Conservation (phyloP, 2,888 invertebrate genomes). For the Gastrophysa polygoni region DNA sequence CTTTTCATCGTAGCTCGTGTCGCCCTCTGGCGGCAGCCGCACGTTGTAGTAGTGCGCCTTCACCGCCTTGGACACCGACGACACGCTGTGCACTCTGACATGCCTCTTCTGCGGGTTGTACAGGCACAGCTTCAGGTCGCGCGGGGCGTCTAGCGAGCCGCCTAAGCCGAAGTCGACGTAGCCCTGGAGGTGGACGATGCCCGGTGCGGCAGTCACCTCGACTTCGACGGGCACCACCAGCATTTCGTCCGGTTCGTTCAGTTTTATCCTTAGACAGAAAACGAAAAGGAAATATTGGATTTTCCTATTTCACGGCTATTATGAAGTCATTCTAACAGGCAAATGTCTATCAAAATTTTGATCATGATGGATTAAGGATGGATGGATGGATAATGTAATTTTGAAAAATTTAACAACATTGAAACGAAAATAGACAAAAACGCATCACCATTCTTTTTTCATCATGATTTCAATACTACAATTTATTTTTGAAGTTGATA, state of each 20-base stretch:
- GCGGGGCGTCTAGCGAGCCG: conserved; percentile 71
- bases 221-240: conserved; percentile 85
- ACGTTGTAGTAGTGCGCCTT: conserved; percentile 70
- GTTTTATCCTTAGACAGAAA: conserved; percentile 64
- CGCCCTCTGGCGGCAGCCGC: conserved; percentile 69
- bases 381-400: too few relatives aligned
- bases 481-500: too few relatives aligned
- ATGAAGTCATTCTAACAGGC: too few relatives aligned
- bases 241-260: conserved; percentile 69
- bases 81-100: conserved; percentile 68
- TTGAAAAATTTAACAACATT: too few relatives aligned
- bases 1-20: conserved; percentile 56
- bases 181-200: conserved; percentile 78
- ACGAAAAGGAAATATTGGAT: too few relatives aligned
- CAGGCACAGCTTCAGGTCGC: conserved; percentile 65
- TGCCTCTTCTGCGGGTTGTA: conserved; percentile 70
- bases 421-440: too few relatives aligned
- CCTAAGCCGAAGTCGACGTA: conserved; percentile 84
- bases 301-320: too few relatives aligned
- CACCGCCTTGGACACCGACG: conserved; percentile 69
- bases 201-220: conserved; percentile 72
- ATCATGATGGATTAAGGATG: too few relatives aligned
- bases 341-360: too few relatives aligned
- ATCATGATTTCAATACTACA: too few relatives aligned
- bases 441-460: too few relatives aligned